Percentiles rank a stretch among this genome's conserved stretches.
These are phyloP conservation scores for Shinisaurus crocodilurus DNA, from an alignment of 2,113 vertebrate species.

Conservation along the genomic window DNA sequence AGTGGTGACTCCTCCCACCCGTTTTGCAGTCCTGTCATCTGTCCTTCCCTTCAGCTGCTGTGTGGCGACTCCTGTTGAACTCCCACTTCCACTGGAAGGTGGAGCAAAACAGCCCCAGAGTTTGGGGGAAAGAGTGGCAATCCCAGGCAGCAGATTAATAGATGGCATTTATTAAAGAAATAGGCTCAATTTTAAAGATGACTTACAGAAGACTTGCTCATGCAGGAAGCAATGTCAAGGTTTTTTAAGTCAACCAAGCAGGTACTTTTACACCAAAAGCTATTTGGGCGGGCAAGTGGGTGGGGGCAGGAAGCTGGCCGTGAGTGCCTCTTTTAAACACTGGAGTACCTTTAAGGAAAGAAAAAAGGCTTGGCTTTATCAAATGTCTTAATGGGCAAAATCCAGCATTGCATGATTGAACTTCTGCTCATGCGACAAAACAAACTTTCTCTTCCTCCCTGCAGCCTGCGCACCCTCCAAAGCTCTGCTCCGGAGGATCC, in stretches of 20 bases:
- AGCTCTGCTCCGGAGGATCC: too few relatives aligned
- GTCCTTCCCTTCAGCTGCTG: neutral
- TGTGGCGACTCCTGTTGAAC: neutral
- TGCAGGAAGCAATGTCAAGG: neutral
- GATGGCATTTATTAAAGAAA: neutral
- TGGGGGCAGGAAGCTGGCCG: neutral
- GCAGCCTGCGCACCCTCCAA: too few relatives aligned
- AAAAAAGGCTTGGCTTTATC: neutral
- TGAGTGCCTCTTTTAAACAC: neutral
- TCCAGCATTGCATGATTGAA: too few relatives aligned
- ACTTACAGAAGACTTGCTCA: neutral
- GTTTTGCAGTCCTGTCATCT: neutral
- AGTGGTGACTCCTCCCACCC: neutral
- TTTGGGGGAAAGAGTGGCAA: too few relatives aligned
- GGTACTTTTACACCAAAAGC: neutral
- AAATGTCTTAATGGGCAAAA: neutral
- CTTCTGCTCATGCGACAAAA: too few relatives aligned
- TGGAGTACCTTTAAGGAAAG: neutral
- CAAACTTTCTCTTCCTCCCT: too few relatives aligned
- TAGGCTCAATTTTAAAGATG: neutral
- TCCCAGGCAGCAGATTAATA: neutral
- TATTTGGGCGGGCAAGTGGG: neutral
- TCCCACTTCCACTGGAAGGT: neutral
- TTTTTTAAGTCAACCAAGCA: neutral
- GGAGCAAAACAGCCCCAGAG: neutral